These are phyloP conservation scores for Paraplagusia blochii DNA, from an alignment of 2,113 vertebrate species.

Conservation along the genomic window DNA sequence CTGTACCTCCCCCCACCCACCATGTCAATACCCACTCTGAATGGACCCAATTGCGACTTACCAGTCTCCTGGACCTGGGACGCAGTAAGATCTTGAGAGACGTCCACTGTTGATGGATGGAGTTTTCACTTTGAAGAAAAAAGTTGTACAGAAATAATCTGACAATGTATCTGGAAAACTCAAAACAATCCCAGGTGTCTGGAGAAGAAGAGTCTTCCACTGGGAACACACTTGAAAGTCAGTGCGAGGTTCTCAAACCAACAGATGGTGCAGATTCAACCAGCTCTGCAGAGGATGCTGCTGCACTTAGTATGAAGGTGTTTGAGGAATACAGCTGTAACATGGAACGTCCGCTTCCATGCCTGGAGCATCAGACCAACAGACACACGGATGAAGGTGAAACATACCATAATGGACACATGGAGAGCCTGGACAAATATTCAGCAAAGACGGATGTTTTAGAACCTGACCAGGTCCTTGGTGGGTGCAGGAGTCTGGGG, in stretches of 20 bases:
- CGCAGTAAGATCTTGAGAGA: constrained; percentile 28
- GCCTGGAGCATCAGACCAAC: constrained; percentile 26
- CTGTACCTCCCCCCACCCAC: constrained; percentile 49
- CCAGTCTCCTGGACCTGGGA: constrained; percentile 41
- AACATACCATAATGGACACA: constrained; percentile 28
- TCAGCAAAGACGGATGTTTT: constrained; percentile 27
- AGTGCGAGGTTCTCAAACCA: constrained; percentile 55
- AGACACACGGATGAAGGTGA: constrained; percentile 28
- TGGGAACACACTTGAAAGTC: constrained; percentile 59
- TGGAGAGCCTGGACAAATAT: constrained; percentile 36
- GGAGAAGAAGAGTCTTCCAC: constrained; percentile 32
- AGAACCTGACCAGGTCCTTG: constrained; percentile 24
- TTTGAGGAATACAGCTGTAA: constrained; percentile 48
- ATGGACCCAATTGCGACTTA: constrained; percentile 40
- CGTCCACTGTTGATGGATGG: constrained; percentile 35
- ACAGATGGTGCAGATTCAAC: constrained; percentile 45
- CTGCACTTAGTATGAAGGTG: constrained; percentile 39
- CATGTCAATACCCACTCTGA: constrained; percentile 44
- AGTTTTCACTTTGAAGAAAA: constrained; percentile 34
- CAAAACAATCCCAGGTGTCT: constrained; percentile 43
- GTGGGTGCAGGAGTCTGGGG: constrained; percentile 44
- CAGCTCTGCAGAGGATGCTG: constrained; percentile 30
- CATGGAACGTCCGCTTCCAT: constrained; percentile 39
- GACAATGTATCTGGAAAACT: constrained; percentile 65
- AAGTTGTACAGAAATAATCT: constrained; percentile 14